Evolutionary conservation across 2,888 invertebrate genomes (phyloP), one percentile per base, ranked within the genome.

Genomic region (Epistrophella euchroma): DNA sequence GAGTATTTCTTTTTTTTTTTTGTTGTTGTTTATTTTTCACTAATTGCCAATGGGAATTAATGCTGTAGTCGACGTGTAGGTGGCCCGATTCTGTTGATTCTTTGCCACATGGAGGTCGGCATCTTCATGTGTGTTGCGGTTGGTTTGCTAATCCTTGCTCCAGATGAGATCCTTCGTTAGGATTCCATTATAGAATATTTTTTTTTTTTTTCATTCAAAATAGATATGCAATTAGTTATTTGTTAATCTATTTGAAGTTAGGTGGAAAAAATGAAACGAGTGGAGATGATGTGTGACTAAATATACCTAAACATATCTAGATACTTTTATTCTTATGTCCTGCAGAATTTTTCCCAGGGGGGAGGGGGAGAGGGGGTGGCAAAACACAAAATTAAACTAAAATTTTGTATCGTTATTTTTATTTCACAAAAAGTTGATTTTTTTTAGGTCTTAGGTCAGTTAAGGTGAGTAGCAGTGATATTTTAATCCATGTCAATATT

Each of bases 21-120:
- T 28, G 2, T 2, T 28, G n/a, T 77, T 85, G 72, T 86, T 82
- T 81, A 77, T 77, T 86, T 86, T 82, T 66, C 74, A 74, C 82
- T 86, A 86, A 86, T 86, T 86, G 86, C 86, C 78, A 82, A 71
- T 77, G 86, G 86, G 86, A 86, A 82, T 86, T 86, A 82, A 82
- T 82, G 68, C 73, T 32, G 52, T 68, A 80, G 76, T 77, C 76
- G 81, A 81, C 76, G 73, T 86, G 85, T 73, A 77, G 76, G 76
- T 86, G 81, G 72, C 73, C 56, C 73, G 77, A 70, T 77, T 81
- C 43, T 64, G 56, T 77, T 81, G 32, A 58, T 72, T 56, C 43
- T 37, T 72, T 25, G 47, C n/a, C n/a, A n/a, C 11, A 7, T 60
- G 71, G 62, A 71, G 81, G 58, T 75, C 75, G 74, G 19, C 22